phyloP scores from a whole-genome alignment of 2,888 invertebrate genomes.

The Synergus laeviventris region DNA sequence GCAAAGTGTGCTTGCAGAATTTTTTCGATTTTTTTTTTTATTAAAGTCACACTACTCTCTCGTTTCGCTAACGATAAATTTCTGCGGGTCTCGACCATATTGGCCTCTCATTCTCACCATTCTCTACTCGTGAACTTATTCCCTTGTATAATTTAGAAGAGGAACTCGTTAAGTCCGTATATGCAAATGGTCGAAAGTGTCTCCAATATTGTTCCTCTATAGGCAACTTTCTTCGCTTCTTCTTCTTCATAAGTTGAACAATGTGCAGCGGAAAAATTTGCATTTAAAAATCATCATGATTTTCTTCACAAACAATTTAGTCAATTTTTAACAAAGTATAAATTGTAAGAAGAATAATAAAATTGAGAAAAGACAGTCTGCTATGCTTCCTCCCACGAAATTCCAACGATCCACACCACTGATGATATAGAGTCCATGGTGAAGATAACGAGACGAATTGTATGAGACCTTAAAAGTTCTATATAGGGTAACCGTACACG shows the following conservation, averaged over 20 bases:
- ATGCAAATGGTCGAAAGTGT: slow-evolving; percentile 47
- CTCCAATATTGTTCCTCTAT: slow-evolving; percentile 21
- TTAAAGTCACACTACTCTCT: neutral
- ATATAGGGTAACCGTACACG: slow-evolving; percentile 67
- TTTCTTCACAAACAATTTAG: too few species aligned
- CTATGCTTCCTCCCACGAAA: slow-evolving; percentile 9
- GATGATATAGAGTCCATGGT: slow-evolving; percentile 18
- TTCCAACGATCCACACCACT: neutral
- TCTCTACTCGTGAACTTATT: slow-evolving; percentile 4
- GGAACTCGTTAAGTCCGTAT: slow-evolving; percentile 49
- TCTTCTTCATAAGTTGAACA: neutral
- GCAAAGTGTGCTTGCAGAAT: neutral
- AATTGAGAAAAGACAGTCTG: neutral
- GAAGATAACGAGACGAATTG: slow-evolving; percentile 47
- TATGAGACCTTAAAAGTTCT: slow-evolving; percentile 44
- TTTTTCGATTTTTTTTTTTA: slow-evolving; percentile 8
- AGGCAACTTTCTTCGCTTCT: neutral
- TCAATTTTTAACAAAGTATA: neutral
- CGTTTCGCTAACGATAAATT: neutral
- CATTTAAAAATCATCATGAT: neutral
- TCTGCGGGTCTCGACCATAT: neutral
- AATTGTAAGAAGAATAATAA: neutral
- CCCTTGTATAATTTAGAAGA: slow-evolving; percentile 2
- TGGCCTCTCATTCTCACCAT: neutral
- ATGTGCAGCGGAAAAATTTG: neutral